Conservation (phyloP, 2,888 invertebrate species). For the Capitulum mitella region DNA sequence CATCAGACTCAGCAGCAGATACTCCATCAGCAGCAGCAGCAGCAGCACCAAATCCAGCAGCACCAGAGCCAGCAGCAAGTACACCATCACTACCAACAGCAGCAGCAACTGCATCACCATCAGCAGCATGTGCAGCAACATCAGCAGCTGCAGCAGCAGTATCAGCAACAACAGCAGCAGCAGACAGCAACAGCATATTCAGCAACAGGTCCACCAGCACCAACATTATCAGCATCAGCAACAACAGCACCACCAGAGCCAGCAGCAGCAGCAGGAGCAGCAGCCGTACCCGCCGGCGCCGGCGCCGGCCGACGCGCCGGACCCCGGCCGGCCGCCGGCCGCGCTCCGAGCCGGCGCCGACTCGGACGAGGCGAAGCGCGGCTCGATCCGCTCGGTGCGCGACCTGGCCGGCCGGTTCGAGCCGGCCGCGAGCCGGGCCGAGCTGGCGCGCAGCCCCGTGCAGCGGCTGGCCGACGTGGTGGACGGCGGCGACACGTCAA, state of each 20-base stretch:
- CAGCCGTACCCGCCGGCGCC: background rate
- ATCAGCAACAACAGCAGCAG: background rate
- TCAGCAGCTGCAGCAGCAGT: background rate
- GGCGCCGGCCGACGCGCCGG: too few relatives aligned
- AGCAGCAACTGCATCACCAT: background rate
- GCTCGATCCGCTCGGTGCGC: slow-evolving; percentile 5
- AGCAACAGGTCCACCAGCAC: background rate
- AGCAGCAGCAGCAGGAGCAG: background rate
- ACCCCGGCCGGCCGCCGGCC: background rate
- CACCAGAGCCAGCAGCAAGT: too few relatives aligned
- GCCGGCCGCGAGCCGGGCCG: background rate
- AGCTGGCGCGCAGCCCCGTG: background rate
- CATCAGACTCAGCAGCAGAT: background rate
- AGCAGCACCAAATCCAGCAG: background rate
- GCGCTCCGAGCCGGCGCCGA: background rate
- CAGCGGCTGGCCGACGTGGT: background rate
- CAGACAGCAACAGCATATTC: background rate
- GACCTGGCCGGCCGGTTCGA: background rate
- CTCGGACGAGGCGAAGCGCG: background rate
- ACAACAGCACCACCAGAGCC: background rate
- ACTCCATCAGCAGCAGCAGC: background rate
- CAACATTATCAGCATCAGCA: background rate
- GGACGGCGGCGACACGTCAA: background rate
- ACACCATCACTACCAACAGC: background rate
- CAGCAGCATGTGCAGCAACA: background rate